Evolutionary conservation across 2,797 vertebrate species (phyloP).

Genomic region (Mus minutoides): DNA sequence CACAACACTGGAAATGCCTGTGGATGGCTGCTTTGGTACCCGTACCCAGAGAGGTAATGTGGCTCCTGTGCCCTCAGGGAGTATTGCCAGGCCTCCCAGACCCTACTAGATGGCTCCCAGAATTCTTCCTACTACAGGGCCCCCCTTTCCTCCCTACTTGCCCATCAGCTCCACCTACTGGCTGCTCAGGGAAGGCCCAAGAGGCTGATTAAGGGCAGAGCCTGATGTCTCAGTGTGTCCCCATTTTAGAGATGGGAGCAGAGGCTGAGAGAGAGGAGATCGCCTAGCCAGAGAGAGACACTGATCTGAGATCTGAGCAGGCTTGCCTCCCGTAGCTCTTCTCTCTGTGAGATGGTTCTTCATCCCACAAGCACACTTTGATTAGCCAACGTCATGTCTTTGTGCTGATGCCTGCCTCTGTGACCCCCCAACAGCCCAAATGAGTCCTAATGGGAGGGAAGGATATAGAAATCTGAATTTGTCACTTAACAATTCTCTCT

Average conservation of each 20-base stretch:
- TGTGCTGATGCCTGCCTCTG: background rate
- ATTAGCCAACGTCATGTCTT: background rate
- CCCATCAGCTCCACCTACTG: constrained; percentile 43
- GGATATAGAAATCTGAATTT: background rate
- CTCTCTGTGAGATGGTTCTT: background rate
- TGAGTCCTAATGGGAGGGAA: background rate
- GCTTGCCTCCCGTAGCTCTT: background rate
- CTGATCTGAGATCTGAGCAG: background rate
- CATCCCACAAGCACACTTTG: background rate
- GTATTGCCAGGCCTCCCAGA: background rate
- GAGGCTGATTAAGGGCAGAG: background rate
- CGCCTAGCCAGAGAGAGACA: background rate
- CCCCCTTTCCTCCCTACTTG: background rate
- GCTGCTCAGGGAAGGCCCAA: background rate
- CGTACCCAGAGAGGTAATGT: background rate
- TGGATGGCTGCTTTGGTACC: background rate
- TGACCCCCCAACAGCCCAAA: background rate
- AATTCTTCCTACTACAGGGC: background rate
- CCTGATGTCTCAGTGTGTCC: background rate
- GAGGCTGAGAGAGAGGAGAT: background rate
- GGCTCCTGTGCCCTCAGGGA: background rate
- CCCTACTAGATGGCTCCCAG: background rate
- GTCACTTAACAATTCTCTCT: background rate
- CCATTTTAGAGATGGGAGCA: background rate
- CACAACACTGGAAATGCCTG: background rate